phyloP scores from a whole-genome alignment of 2,888 invertebrate species.

The Eupithecia inturbata region DNA sequence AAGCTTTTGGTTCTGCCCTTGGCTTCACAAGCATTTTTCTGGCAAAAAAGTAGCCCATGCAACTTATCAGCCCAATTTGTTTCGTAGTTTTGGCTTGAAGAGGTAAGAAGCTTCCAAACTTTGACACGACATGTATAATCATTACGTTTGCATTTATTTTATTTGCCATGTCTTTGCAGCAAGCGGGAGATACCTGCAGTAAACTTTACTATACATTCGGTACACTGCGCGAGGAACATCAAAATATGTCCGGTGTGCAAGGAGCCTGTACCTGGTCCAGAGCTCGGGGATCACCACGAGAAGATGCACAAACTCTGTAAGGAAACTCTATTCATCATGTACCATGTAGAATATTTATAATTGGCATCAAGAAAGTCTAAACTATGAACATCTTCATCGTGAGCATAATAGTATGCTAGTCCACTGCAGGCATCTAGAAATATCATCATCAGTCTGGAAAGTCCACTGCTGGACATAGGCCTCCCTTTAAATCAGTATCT shows the following conservation, averaged over 20 bases:
- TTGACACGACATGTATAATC: neutral
- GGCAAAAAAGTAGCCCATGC: neutral
- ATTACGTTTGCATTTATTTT: neutral
- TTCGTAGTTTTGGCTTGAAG: neutral
- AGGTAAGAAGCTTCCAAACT: neutral
- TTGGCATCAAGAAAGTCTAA: too few relatives aligned
- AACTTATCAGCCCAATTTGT: neutral
- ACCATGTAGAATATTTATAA: neutral
- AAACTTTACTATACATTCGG: constrained; percentile 88
- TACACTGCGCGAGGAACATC: constrained; percentile 88
- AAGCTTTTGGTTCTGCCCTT: neutral
- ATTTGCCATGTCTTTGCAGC: constrained; percentile 67
- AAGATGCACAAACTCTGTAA: constrained; percentile 72
- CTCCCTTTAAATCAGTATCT: too few relatives aligned
- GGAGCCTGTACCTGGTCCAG: constrained; percentile 85
- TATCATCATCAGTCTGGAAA: too few relatives aligned
- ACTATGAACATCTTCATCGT: too few relatives aligned
- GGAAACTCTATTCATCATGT: constrained; percentile 38
- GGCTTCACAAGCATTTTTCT: neutral
- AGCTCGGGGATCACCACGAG: constrained; percentile 84
- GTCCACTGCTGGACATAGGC: too few relatives aligned
- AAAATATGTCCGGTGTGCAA: constrained; percentile 87
- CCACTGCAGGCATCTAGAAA: too few relatives aligned
- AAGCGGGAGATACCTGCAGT: constrained; percentile 87
- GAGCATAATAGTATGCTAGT: too few relatives aligned